Percentiles rank a stretch among this genome's conserved stretches.
Conservation (phyloP, 2,797 vertebrate species). For the Thaleichthys pacificus region DNA sequence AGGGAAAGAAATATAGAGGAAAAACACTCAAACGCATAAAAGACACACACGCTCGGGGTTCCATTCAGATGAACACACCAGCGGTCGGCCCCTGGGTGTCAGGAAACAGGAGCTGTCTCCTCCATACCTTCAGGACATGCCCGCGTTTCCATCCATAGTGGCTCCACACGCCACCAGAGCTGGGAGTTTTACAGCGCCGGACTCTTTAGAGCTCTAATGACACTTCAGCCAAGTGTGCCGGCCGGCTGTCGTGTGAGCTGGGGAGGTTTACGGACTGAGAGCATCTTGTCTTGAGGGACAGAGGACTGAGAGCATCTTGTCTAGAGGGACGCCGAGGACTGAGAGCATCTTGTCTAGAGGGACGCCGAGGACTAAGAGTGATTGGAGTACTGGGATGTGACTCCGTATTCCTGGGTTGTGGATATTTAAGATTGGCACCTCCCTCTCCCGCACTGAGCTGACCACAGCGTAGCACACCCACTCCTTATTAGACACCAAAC, state of each 20-base stretch:
- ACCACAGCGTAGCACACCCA: slow-evolving; percentile 37
- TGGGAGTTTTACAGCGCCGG: slow-evolving; percentile 57
- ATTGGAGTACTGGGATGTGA: slow-evolving; percentile 61
- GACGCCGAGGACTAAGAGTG: slow-evolving; percentile 33
- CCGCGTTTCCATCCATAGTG: slow-evolving; percentile 23
- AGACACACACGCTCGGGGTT: slow-evolving; percentile 65
- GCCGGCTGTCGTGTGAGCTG: slow-evolving; percentile 60
- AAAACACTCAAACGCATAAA: slow-evolving; percentile 43
- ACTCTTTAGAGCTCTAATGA: slow-evolving; percentile 67
- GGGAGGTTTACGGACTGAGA: slow-evolving; percentile 69
- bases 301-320: slow-evolving; percentile 30
- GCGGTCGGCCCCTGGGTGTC: too few relatives aligned
- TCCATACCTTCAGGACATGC: background rate
- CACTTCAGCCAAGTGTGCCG: slow-evolving; percentile 69
- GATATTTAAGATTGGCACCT: slow-evolving; percentile 58
- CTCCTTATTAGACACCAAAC: slow-evolving; percentile 6
- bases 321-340: too few relatives aligned
- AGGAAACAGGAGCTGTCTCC: slow-evolving; percentile 4
- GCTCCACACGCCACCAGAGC: slow-evolving; percentile 55
- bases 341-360: background rate
- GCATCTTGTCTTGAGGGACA: slow-evolving; percentile 65
- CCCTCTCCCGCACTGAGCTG: slow-evolving; percentile 39
- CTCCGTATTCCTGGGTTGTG: slow-evolving; percentile 64
- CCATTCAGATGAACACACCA: slow-evolving; percentile 37
- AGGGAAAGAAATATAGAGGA: slow-evolving; percentile 37